These are phyloP conservation scores for Papilio demoleus DNA, from an alignment of 2,888 invertebrate species.

Conservation along the genomic window DNA sequence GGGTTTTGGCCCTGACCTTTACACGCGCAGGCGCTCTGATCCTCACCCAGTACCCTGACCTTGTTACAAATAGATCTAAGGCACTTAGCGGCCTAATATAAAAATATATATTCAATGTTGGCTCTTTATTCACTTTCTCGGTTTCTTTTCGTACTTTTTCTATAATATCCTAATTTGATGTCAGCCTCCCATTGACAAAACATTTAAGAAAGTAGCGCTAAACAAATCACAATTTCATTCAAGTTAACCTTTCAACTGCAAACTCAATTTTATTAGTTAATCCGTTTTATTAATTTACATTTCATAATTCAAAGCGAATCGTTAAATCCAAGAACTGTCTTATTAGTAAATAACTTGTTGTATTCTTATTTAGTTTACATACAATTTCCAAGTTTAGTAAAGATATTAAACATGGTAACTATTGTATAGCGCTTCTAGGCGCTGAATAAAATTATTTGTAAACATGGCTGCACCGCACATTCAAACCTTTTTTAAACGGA, in stretches of 20 bases:
- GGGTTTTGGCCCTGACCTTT: slow-evolving; percentile 80
- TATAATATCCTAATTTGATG: background rate
- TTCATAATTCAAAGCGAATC: background rate
- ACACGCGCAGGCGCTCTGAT: slow-evolving; percentile 77
- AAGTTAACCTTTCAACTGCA: background rate
- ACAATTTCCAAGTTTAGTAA: background rate
- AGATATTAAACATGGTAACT: background rate
- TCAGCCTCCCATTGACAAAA: background rate
- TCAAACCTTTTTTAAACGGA: too few species aligned
- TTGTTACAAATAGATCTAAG: slow-evolving; percentile 70
- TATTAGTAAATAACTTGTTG: background rate
- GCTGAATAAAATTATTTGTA: too few species aligned
- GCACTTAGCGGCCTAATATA: slow-evolving; percentile 54
- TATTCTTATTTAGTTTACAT: background rate
- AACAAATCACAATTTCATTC: background rate
- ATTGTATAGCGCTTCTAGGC: background rate
- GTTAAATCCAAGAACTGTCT: background rate
- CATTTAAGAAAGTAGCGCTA: background rate
- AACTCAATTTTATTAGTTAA: background rate
- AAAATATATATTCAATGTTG: slow-evolving; percentile 36
- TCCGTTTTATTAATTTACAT: background rate
- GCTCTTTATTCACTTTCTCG: slow-evolving; percentile 39
- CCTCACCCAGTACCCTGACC: slow-evolving; percentile 78
- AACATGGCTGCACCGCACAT: too few species aligned
- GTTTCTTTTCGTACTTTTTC: background rate